Conservation (phyloP, 2,113 vertebrate genomes). For the Oryzias melastigma region DNA sequence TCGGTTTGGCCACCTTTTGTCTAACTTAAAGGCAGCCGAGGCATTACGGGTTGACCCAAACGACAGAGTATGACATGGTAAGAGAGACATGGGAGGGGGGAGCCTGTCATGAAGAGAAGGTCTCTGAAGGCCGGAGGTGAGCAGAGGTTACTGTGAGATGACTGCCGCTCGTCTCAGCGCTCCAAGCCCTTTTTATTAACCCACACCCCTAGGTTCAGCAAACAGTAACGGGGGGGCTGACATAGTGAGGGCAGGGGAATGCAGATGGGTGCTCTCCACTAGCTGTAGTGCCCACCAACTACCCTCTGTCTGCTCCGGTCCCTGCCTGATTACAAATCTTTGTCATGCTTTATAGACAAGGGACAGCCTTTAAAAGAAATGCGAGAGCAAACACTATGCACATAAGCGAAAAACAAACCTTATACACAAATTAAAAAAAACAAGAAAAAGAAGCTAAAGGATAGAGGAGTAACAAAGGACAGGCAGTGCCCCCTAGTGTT, state of each 20-base stretch:
- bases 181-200: slow-evolving; percentile 68
- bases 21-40: slow-evolving; percentile 59
- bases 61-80: slow-evolving; percentile 73
- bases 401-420: slow-evolving; percentile 36
- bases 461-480: slow-evolving; percentile 84
- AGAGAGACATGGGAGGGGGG: slow-evolving; percentile 63
- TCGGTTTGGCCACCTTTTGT: slow-evolving; percentile 46
- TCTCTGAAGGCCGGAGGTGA: slow-evolving; percentile 67
- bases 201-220: slow-evolving; percentile 59
- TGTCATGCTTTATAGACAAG: slow-evolving; percentile 77
- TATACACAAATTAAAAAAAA: slow-evolving; percentile 29
- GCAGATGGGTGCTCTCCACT: slow-evolving; percentile 30
- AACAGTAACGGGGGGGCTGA: slow-evolving; percentile 48
- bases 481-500: slow-evolving; percentile 99
- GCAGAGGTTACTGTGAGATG: slow-evolving; percentile 62
- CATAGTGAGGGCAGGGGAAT: slow-evolving; percentile 18
- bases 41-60: slow-evolving; percentile 74
- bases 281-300: slow-evolving; percentile 63
- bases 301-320: slow-evolving; percentile 36
- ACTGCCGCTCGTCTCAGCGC: slow-evolving; percentile 58
- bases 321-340: slow-evolving; percentile 79
- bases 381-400: slow-evolving; percentile 40
- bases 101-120: slow-evolving; percentile 62
- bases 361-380: slow-evolving; percentile 63
- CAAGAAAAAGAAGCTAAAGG: slow-evolving; percentile 40